A percentile compares a stretch with the other conserved stretches of the same genome.
phyloP scores from a whole-genome alignment of 2,113 vertebrate genomes.

The Todiramphus chloris region DNA sequence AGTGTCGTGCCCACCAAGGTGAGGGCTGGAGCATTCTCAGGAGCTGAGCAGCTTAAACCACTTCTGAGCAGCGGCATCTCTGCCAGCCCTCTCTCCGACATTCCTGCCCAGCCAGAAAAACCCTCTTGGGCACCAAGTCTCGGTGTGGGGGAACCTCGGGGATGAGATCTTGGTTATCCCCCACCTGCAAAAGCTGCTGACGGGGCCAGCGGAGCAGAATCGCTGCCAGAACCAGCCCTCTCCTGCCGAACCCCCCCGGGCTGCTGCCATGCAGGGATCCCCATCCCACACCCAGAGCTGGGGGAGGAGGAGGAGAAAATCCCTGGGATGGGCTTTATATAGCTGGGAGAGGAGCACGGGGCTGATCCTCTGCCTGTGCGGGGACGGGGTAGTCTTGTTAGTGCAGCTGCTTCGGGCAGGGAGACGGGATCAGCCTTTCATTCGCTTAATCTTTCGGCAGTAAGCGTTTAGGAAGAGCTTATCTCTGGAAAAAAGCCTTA shows the following conservation, averaged over 20 bases:
- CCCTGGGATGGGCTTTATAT: fast-evolving
- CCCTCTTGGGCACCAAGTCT: background rate
- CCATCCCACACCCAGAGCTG: fast-evolving
- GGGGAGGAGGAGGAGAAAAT: background rate
- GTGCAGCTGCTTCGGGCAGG: background rate
- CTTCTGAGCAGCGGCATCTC: background rate
- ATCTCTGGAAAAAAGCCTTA: slow-evolving; percentile 46
- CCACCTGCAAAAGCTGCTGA: background rate
- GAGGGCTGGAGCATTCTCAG: background rate
- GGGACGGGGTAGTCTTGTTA: background rate
- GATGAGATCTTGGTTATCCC: background rate
- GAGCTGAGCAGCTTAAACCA: background rate
- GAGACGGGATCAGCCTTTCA: slow-evolving; percentile 24
- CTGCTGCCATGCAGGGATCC: background rate
- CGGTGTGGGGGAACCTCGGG: background rate
- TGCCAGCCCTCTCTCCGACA: background rate
- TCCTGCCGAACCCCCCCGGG: background rate
- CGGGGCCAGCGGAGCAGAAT: background rate
- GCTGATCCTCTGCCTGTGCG: background rate
- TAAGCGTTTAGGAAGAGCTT: slow-evolving; percentile 55
- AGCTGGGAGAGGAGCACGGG: background rate
- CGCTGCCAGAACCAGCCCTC: background rate
- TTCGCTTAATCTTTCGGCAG: slow-evolving; percentile 33
- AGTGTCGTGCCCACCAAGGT: fast-evolving
- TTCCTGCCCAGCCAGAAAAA: background rate